Evolutionary conservation across 2,888 invertebrate genomes (phyloP).

Genomic region (Anoplius nigerrimus): DNA sequence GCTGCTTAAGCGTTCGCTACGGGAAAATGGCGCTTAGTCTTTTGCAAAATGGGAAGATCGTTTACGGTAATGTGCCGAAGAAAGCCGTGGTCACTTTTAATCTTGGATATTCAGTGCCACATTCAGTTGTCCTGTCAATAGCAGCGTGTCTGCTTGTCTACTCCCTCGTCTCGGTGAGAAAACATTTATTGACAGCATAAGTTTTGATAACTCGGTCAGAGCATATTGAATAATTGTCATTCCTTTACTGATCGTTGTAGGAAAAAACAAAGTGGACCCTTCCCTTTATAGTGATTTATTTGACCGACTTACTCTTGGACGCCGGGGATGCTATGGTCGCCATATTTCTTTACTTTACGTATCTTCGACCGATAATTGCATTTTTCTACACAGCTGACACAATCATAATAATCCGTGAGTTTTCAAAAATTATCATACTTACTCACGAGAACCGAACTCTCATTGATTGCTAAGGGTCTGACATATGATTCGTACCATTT

Average conservation of each 20-base stretch:
- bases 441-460: not conserved
- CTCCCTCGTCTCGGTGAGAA: conserved; percentile 60
- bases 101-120: conserved; percentile 58
- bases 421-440: conserved; percentile 6
- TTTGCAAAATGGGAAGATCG: conserved; percentile 57
- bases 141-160: conserved; percentile 58
- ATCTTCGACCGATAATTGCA: conserved; percentile 49
- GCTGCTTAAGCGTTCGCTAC: conserved; percentile 55
- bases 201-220: too few relatives aligned
- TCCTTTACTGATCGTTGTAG: conserved; percentile 35
- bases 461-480: not conserved
- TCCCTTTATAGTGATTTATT: conserved; percentile 57
- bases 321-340: conserved; percentile 54
- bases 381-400: conserved; percentile 50
- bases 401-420: conserved; percentile 57
- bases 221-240: too few relatives aligned
- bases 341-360: conserved; percentile 57
- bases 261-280: conserved; percentile 62
- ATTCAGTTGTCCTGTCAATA: conserved; percentile 51
- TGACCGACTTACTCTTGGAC: conserved; percentile 59
- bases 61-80: conserved; percentile 49
- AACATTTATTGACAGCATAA: not conserved
- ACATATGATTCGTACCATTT: conserved; percentile 20
- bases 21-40: conserved; percentile 59
- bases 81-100: conserved; percentile 57